Evolutionary conservation across 1,140 invertebrate genomes (phyloP).

Genomic region (Ostrea denselamellosa): DNA sequence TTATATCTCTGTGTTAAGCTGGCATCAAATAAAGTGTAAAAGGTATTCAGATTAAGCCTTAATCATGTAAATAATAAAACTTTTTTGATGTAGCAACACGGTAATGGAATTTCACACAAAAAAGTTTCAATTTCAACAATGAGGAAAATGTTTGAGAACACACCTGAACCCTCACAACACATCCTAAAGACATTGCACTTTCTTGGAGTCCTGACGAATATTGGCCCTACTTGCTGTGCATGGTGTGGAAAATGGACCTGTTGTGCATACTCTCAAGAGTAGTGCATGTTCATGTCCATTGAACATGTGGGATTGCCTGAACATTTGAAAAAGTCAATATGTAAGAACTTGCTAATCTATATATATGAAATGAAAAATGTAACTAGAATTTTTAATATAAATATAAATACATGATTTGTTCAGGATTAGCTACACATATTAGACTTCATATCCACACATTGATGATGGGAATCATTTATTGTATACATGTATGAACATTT

Average conservation of each 20-base stretch:
- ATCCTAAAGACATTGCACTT: slow-evolving; percentile 67
- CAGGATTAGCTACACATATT: too few relatives aligned
- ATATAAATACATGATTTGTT: neutral
- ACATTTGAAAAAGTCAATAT: neutral
- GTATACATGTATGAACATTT: too few relatives aligned
- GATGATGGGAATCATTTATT: neutral
- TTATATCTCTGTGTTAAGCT: too few relatives aligned
- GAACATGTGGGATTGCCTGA: slow-evolving; percentile 19
- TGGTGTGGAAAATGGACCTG: slow-evolving; percentile 62
- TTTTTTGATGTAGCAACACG: too few relatives aligned
- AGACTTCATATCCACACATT: neutral
- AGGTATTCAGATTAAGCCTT: too few relatives aligned
- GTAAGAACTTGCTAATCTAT: neutral
- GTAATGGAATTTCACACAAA: too few relatives aligned
- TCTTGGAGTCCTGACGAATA: slow-evolving; percentile 61
- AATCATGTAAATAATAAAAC: too few relatives aligned
- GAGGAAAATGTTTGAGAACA: too few relatives aligned
- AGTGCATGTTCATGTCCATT: slow-evolving; percentile 55
- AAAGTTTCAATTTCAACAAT: too few relatives aligned
- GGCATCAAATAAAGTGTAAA: too few relatives aligned
- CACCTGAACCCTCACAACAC: slow-evolving; percentile 60
- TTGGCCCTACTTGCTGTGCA: slow-evolving; percentile 62
- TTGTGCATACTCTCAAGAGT: slow-evolving; percentile 67
- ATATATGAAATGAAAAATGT: neutral
- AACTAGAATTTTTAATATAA: neutral